Evolutionary conservation across 2,797 vertebrate genomes (phyloP).

Genomic region (Gymnoscopelus microlampas): DNA sequence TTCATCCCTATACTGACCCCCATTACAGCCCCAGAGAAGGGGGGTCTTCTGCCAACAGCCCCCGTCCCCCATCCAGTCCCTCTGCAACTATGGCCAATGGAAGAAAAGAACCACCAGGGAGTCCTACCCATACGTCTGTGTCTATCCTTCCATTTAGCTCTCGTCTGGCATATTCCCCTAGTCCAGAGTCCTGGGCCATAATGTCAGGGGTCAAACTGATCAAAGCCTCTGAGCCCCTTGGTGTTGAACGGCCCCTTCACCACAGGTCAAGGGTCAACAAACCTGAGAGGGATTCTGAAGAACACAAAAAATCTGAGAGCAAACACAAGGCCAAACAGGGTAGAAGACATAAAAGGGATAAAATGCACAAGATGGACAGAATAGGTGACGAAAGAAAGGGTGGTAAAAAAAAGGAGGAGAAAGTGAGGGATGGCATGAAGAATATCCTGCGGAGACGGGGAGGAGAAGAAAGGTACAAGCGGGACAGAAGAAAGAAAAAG

Average conservation of each 20-base stretch:
- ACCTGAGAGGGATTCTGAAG: constrained; percentile 59
- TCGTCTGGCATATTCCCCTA: constrained; percentile 29
- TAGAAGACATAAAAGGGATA: constrained; percentile 64
- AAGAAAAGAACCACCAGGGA: constrained; percentile 54
- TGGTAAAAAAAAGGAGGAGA: constrained; percentile 70
- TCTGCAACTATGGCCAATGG: constrained; percentile 24
- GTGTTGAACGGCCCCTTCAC: constrained; percentile 47
- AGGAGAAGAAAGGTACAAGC: constrained; percentile 15
- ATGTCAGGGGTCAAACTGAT: constrained; percentile 65
- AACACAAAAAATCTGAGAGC: constrained; percentile 65
- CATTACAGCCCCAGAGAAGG: constrained; percentile 56
- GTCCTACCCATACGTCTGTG: constrained; percentile 31
- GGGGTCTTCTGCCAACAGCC: constrained; percentile 53
- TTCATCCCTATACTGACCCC: constrained; percentile 43
- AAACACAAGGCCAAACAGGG: constrained; percentile 59
- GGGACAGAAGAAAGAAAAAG: constrained; percentile 66
- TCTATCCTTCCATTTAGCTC: constrained; percentile 39
- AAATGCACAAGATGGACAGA: constrained; percentile 44
- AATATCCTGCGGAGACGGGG: constrained; percentile 10
- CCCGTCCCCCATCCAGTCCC: constrained; percentile 48
- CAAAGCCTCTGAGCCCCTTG: constrained; percentile 61
- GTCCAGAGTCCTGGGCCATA: constrained; percentile 46
- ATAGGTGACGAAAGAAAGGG: constrained; percentile 68
- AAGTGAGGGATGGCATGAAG: constrained; percentile 16
- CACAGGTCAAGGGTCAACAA: constrained; percentile 54